phyloP scores from a whole-genome alignment of 2,797 vertebrate genomes.

The Aldrovandia affinis region DNA sequence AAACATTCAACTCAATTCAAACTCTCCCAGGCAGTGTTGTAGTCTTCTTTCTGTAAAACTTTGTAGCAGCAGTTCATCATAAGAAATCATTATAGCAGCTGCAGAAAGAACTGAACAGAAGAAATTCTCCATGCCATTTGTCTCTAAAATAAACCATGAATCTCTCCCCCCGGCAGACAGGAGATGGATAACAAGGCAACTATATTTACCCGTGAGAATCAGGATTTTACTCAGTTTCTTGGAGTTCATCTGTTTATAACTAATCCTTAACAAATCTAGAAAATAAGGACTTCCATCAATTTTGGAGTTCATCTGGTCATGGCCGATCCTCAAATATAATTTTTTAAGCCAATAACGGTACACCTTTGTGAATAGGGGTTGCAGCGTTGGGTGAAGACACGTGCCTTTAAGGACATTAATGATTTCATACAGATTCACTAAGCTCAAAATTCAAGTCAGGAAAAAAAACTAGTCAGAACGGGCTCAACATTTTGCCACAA shows the following conservation, averaged over 20 bases:
- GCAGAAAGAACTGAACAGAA: too few relatives aligned
- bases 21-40: neutral
- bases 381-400: neutral
- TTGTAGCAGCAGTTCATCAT: too few relatives aligned
- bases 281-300: neutral
- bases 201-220: too few relatives aligned
- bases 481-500: conserved; percentile 57
- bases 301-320: conserved; percentile 10
- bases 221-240: too few relatives aligned
- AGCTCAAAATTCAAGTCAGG: neutral
- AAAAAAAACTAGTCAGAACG: conserved; percentile 48
- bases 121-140: too few relatives aligned
- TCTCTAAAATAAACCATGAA: too few relatives aligned
- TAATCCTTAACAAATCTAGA: neutral
- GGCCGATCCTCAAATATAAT: neutral
- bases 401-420: neutral
- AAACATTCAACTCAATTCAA: neutral
- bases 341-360: neutral
- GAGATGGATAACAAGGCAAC: too few relatives aligned
- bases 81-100: too few relatives aligned
- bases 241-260: neutral
- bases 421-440: neutral
- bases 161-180: too few relatives aligned
- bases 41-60: neutral
- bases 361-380: neutral